Evolutionary conservation across 2,113 vertebrate genomes (phyloP).

Genomic region (Raja brachyura): DNA sequence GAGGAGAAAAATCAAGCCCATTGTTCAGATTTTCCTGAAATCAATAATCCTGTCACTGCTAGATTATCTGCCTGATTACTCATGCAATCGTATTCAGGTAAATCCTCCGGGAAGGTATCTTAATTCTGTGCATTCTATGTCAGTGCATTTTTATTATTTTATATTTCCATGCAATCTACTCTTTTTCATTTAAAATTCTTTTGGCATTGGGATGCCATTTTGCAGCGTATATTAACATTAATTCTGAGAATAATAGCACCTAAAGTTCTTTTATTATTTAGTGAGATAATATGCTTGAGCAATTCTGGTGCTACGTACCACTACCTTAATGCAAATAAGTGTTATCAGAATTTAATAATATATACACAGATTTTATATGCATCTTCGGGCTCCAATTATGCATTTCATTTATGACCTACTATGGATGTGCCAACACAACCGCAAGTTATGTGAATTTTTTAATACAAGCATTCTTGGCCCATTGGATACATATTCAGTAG

Average conservation of each 20-base stretch:
- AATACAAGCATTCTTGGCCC: not conserved
- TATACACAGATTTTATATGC: not conserved
- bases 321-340: not conserved
- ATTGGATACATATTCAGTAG: not conserved
- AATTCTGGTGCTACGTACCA: not conserved
- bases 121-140: not conserved
- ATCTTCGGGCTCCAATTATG: not conserved
- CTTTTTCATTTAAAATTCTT: not conserved
- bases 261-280: not conserved
- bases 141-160: not conserved
- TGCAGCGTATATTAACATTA: not conserved
- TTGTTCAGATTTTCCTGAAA: not conserved
- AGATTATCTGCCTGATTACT: not conserved
- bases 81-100: not conserved
- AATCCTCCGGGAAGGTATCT: not conserved
- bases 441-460: not conserved
- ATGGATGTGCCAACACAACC: not conserved
- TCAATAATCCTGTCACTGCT: not conserved
- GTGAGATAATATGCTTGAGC: not conserved
- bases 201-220: not conserved
- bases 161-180: not conserved
- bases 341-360: not conserved
- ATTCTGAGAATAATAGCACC: not conserved
- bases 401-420: constrained; percentile 4
- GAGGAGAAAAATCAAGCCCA: not conserved